Base-by-base conservation (phyloP, 2,113 vertebrate species). In the Platichthys flesus region DNA sequence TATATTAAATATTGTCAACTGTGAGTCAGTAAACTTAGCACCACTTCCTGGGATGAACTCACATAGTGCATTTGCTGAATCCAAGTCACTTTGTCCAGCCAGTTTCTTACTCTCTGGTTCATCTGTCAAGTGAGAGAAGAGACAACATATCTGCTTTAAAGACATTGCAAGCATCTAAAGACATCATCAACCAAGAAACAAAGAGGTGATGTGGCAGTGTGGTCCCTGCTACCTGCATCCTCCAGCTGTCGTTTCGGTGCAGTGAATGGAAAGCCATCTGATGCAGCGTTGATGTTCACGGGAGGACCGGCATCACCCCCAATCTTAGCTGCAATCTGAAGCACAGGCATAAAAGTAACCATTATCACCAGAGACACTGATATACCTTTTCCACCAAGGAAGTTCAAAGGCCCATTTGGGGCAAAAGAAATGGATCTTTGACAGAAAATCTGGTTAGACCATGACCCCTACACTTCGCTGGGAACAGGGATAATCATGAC, bases 271-370 rank as follows among this genome's bases (percentile, higher is more conserved):
- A 96, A 97, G 26, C 93, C 93, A 5, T 96, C 57, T 51, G 94
- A n/a, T 26, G 93, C 91, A 61, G 90, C 88, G 67, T 85, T 95
- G 91, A 95, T 96, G 91, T 94, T 96, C 76, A 96, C 93, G 24
- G 95, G 93, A 1, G 94, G 90, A 0, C 65, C 86, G 2, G 95
- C 86, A 2, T 96, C 96, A 0, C 95, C 95, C n/a, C 96, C 96
- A 6, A 97, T 97, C 88, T 97, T 97, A 57, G 96, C 96, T 76
- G 96, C 96, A 9, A 97, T 97, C 96, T 97, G 83, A 65, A 72
- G 63, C 45, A 65, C 15, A 60, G 37, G 14, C 1, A 1, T 8
- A 20, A 8, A 20, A 40, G 21, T 71, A 28, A 35, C 14, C 15
- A 20, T 31, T 31, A 31, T 35, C 12, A n/a, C 18, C 16, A 51